Base-by-base conservation (phyloP, 2,888 invertebrate species). In the Latrodectus hesperus region DNA sequence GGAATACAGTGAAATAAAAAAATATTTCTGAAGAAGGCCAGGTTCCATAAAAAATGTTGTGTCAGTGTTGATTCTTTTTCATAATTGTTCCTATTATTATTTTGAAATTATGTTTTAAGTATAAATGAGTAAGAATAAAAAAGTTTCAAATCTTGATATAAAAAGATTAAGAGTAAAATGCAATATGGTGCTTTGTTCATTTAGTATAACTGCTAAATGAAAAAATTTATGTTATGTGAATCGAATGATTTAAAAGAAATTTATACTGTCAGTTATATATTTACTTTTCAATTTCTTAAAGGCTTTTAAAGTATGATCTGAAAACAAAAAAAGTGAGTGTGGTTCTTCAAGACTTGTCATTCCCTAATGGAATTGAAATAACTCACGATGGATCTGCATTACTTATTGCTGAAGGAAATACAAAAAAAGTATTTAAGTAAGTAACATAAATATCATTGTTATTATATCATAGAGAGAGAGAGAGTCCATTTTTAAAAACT, bases 331-430 rank as follows among this genome's bases (percentile, higher is more conserved):
- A 94, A 90, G 96, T 89, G 10, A 67, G 83, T n/a, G 90, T 90
- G 38, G 2, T 90, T 1, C 26, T 89, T 51, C 78, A 96, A 89
- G 94, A 95, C 75, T 91, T 99, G 0, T 95, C 94, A 92, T 98
- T 98, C 92, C 94, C 98, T 0, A 99, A 99, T 92, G 99, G 99
- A 22, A 92, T 99, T 52, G 95, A 94, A 77, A 91, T 99, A 0
- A 96, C 97, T 17, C 94, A 95, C 10, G 95, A 97, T 91, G 95
- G 96, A 92, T 95, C 96, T 89, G 97, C 96, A 91, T 91, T 99
- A 8, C 92, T 99, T 49, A 94, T 98, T 0, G 92, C 95, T 0
- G 99, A 99, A 93, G 95, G 95, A 0, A 91, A 92, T 6, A 93
- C 92, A 6, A 94, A 94, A 83, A 94, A 96, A 89, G 92, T 98